Base-by-base conservation (phyloP, 2,888 invertebrate species). In the Sphecodes monilicornis region DNA sequence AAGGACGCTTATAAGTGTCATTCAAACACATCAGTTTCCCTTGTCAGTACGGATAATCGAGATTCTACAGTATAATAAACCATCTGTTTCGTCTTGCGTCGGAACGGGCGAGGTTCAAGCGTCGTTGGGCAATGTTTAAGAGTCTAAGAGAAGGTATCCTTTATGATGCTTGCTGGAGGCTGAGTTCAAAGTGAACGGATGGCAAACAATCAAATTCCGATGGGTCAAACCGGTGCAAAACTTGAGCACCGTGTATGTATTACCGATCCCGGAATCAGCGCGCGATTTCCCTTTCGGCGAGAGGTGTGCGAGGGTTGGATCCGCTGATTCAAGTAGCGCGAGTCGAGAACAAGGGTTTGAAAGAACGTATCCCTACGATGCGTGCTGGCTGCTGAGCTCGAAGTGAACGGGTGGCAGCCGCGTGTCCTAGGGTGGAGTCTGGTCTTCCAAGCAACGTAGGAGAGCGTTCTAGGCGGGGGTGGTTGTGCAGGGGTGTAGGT, bases 361-460 rank as follows among this genome's bases (percentile, higher is more conserved):
- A n/a, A n/a, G 54, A 54, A 16, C 3, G 10, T 8, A 6, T 50
- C 8, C 1, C 29, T 39, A 26, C 10, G n/a, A 66, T 36, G 68
- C 68, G 68, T 68, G 39, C 68, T 39, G 66, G 66, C 22, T 68
- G 66, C 66, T n/a, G 16, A 54, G 36, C 26, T 54, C 68, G 13
- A 16, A 29, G 66, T 41, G 54, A 29, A 54, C 60, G 39, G 72
- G 69, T 73, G 13, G 50, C 36, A 64, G 81, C 68, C 80, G 80
- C 81, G 81, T 81, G 81, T 36, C 81, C 83, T 78, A 84, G 86
- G 86, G 86, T 86, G 86, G 86, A 86, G 86, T 78, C 84, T 57
- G 81, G 64, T 26, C 54, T 78, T 64, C 76, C 77, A 72, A 82
- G 76, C 76, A 66, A 77, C 74, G 82, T 72, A 76, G 82, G 54